phyloP scores from a whole-genome alignment of 2,888 invertebrate genomes.

The Antheraea assamensis region DNA sequence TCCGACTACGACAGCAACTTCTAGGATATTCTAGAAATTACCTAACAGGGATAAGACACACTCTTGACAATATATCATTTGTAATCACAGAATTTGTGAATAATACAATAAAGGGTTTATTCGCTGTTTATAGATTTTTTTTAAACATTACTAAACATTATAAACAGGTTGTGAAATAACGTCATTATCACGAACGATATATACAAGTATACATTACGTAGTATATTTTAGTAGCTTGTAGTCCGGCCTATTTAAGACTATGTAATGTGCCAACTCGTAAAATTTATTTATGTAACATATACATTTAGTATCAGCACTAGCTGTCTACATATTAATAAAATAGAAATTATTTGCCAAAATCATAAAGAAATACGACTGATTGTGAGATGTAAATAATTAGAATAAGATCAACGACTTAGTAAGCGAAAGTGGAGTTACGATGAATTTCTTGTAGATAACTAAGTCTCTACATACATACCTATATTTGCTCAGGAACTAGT shows the following conservation, averaged over 20 bases:
- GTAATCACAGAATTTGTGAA: constrained; percentile 59
- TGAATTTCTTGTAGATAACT: constrained; percentile 70
- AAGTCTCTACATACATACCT: constrained; percentile 77
- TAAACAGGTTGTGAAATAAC: constrained; percentile 75
- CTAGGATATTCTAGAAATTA: constrained; percentile 66
- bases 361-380: constrained; percentile 75
- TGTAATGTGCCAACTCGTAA: constrained; percentile 62
- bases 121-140: constrained; percentile 49
- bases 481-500: constrained; percentile 79
- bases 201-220: constrained; percentile 62
- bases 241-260: constrained; percentile 74
- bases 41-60: constrained; percentile 50
- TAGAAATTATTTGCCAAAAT: constrained; percentile 74
- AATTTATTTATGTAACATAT: constrained; percentile 55
- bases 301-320: constrained; percentile 46
- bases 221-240: constrained; percentile 69
- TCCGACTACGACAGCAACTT: constrained; percentile 92
- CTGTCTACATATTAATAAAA: constrained; percentile 50
- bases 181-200: constrained; percentile 51
- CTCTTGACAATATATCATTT: constrained; percentile 76
- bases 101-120: constrained; percentile 50
- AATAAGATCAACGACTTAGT: constrained; percentile 72
- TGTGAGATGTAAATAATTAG: constrained; percentile 80
- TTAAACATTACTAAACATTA: constrained; percentile 52
- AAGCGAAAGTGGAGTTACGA: constrained; percentile 63